Evolutionary conservation across 2,888 invertebrate species (phyloP).

Genomic region (Tenthredo amoena): DNA sequence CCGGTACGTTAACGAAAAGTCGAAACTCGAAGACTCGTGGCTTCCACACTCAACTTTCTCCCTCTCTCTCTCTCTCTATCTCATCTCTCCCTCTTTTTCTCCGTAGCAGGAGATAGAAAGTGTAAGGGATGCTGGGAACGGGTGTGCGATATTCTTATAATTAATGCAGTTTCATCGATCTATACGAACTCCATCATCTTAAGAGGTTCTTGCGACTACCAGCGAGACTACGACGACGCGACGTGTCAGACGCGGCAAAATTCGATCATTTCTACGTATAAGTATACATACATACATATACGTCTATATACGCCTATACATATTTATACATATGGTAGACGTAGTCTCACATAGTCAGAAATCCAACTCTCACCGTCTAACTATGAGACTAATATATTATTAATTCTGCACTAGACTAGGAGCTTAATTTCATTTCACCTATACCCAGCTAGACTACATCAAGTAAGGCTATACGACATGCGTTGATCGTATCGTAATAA

Average conservation of each 20-base stretch:
- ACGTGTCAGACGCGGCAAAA: neutral
- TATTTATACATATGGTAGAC: neutral
- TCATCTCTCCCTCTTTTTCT: neutral
- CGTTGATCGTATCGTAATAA: no score
- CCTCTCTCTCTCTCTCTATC: neutral
- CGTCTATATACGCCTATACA: no score
- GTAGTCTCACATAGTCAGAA: neutral
- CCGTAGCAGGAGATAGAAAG: neutral
- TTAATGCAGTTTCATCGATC: slow-evolving; percentile 65
- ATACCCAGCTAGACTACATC: neutral
- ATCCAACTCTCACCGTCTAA: neutral
- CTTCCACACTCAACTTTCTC: neutral
- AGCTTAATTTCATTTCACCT: neutral
- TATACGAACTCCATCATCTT: slow-evolving; percentile 50
- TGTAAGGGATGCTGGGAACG: no score
- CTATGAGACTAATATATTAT: neutral
- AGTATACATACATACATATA: neutral
- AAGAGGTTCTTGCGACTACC: neutral
- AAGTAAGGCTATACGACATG: neutral
- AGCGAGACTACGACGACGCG: neutral
- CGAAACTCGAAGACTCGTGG: slow-evolving; percentile 17
- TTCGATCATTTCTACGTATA: neutral
- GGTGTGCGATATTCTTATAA: slow-evolving; percentile 59
- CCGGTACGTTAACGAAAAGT: neutral
- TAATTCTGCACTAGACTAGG: neutral